phyloP scores from a whole-genome alignment of 2,113 vertebrate genomes.

The Cricetomys ansorgei region DNA sequence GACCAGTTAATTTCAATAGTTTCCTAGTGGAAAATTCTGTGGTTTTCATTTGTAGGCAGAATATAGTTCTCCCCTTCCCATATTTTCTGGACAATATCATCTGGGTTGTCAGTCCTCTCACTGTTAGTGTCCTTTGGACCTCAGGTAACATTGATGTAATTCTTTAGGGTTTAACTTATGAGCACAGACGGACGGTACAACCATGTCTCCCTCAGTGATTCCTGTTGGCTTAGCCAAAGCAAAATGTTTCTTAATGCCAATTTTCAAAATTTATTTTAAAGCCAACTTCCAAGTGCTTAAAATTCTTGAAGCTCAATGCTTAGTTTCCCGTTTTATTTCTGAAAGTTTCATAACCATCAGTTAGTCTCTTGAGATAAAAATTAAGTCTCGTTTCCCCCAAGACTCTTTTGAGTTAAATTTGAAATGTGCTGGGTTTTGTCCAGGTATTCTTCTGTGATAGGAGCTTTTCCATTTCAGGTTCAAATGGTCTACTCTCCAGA shows the following conservation, averaged over 20 bases:
- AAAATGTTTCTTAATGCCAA: slow-evolving; percentile 9
- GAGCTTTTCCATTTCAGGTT: slow-evolving; percentile 6
- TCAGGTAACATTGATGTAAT: background rate
- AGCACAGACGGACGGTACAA: fast-evolving
- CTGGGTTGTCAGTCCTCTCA: background rate
- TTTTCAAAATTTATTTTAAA: slow-evolving; percentile 47
- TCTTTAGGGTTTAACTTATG: fast-evolving
- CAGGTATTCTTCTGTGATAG: background rate
- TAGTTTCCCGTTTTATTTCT: background rate
- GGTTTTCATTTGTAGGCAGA: slow-evolving; percentile 2
- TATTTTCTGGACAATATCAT: slow-evolving; percentile 14
- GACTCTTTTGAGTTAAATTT: background rate
- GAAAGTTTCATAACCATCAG: slow-evolving; percentile 49
- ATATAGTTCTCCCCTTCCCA: background rate
- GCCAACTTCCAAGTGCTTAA: slow-evolving; percentile 1
- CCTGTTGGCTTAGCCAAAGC: background rate
- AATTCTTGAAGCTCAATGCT: slow-evolving; percentile 36
- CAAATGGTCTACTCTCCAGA: background rate
- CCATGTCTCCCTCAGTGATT: background rate
- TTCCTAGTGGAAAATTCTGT: slow-evolving; percentile 1
- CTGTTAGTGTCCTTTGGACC: background rate
- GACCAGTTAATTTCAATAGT: slow-evolving; percentile 53
- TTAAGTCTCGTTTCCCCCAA: slow-evolving; percentile 46
- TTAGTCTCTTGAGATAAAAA: slow-evolving; percentile 47
- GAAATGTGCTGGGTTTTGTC: background rate